phyloP scores from a whole-genome alignment of 2,113 vertebrate genomes.

The Patagioenas fasciata region DNA sequence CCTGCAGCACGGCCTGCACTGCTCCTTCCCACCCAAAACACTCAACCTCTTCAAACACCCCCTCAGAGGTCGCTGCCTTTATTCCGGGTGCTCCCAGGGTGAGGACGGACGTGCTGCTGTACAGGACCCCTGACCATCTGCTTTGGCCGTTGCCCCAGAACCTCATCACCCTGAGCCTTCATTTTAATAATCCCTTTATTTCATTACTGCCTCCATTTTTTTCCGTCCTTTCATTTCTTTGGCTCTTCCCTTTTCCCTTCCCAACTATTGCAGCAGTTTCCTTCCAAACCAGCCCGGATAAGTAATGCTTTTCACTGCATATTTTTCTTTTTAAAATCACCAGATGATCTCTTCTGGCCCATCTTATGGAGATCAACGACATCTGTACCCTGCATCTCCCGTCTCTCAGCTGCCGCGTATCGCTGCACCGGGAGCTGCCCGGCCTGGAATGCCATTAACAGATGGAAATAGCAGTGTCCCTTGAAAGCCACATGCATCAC shows the following conservation, averaged over 20 bases:
- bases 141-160: not conserved
- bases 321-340: not conserved
- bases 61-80: rapidly evolving
- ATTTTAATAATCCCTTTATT: constrained; percentile 1
- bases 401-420: constrained; percentile 34
- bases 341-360: constrained; percentile 27
- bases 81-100: not conserved
- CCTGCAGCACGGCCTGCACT: too few species aligned
- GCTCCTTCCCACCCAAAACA: too few species aligned
- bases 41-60: rapidly evolving
- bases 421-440: constrained; percentile 53
- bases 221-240: not conserved
- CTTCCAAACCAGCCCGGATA: not conserved
- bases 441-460: constrained; percentile 72
- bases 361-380: constrained; percentile 65
- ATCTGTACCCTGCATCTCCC: constrained; percentile 46
- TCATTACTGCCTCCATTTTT: not conserved
- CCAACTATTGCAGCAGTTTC: not conserved
- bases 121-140: not conserved
- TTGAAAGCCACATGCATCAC: constrained; percentile 80
- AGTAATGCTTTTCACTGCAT: not conserved
- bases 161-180: not conserved
- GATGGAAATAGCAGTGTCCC: constrained; percentile 74
- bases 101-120: not conserved
- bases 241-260: constrained; percentile 33